A percentile compares a stretch with the other conserved stretches of the same genome.
Evolutionary conservation across 1,140 invertebrate species (phyloP).

Genomic region (Meloidogyne floridensis): DNA sequence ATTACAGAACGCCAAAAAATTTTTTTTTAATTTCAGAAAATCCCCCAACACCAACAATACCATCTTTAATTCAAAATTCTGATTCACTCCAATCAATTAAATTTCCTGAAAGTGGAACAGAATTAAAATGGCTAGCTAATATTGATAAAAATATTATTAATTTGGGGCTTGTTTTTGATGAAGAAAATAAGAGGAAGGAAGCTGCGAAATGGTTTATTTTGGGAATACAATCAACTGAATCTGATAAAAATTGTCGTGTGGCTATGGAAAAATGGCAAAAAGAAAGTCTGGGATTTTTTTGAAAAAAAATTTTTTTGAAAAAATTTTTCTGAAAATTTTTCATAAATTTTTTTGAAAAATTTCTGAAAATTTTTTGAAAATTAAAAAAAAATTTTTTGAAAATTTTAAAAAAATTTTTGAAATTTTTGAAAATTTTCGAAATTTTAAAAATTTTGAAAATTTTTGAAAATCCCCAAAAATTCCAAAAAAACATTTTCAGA

Average conservation of each 20-base stretch:
- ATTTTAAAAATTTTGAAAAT: too few species aligned
- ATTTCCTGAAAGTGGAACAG: conserved; percentile 17
- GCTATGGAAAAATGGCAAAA: conserved; percentile 13
- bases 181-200: not conserved
- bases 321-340: too few species aligned
- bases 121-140: conserved; percentile 36
- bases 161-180: conserved; percentile 20
- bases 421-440: not conserved
- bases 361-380: too few species aligned
- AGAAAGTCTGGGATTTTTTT: not conserved
- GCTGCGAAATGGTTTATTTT: conserved; percentile 30
- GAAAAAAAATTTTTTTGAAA: too few species aligned
- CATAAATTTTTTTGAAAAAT: too few species aligned
- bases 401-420: not conserved
- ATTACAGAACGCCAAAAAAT: not conserved
- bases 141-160: conserved; percentile 25
- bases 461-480: not conserved
- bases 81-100: conserved; percentile 9
- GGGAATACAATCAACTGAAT: conserved; percentile 33
- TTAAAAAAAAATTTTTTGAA: not conserved
- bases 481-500: not conserved
- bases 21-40: conserved; percentile 31
- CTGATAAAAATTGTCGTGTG: conserved; percentile 21
- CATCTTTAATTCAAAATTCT: conserved; percentile 23
- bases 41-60: not conserved